Percentiles rank a stretch among this genome's conserved stretches.
These are phyloP conservation scores for Nephrotoma guestfalica DNA, from an alignment of 2,888 invertebrate genomes.

Conservation along the genomic window DNA sequence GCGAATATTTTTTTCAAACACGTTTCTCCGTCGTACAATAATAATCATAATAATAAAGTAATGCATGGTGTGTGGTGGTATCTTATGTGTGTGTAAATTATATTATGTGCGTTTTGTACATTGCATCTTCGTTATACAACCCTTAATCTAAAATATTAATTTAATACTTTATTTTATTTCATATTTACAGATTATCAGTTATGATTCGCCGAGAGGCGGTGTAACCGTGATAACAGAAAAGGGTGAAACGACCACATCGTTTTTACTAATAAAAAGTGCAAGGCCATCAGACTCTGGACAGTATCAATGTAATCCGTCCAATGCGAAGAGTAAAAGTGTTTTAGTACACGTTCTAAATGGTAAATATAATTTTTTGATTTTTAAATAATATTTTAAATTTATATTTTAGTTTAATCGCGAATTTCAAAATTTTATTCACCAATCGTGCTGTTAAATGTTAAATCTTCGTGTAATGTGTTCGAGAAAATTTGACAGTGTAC, in stretches of 20 bases:
- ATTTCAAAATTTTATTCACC: background rate
- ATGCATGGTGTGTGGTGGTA: background rate
- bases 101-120: background rate
- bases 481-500: no score
- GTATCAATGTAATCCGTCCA: constrained; percentile 89
- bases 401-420: background rate
- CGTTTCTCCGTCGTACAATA: background rate
- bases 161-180: no score
- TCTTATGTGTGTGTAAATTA: background rate
- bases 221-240: constrained; percentile 85
- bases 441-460: background rate
- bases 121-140: no score
- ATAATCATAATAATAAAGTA: background rate
- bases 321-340: constrained; percentile 80
- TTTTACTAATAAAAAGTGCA: constrained; percentile 77
- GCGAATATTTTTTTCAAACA: background rate
- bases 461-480: no score
- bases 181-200: constrained; percentile 73
- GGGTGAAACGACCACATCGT: constrained; percentile 80
- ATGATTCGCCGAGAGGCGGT: constrained; percentile 80
- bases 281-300: constrained; percentile 76
- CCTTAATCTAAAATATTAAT: background rate
- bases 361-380: constrained; percentile 36
- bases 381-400: background rate
- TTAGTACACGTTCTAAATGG: constrained; percentile 88